Evolutionary conservation across 2,797 vertebrate species (phyloP), one percentile per base, ranked within the genome.

Genomic region (Microcaecilia unicolor): DNA sequence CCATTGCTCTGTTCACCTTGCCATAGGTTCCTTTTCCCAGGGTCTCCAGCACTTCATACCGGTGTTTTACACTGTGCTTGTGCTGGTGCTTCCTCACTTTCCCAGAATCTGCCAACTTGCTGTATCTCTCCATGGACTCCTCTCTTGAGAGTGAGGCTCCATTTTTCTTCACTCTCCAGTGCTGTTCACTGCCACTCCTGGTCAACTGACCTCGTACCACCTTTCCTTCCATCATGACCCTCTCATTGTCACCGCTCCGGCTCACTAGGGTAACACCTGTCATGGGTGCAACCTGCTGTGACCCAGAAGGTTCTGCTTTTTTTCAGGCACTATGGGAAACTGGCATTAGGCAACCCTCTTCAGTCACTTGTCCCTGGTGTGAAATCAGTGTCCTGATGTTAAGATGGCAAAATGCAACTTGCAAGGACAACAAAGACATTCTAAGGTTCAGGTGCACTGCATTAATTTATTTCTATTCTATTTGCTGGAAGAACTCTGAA

Each of bases 11-110:
- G 72, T 83, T 86, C 44, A 88, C 85, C 55, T 85, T 88, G 1
- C 85, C 85, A 34, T 86, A 86, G 2, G 85, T 72, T 22, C 85
- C 85, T 53, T 64, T 83, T 5, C 85, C 84, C 39, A 87, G 63
- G 5, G 83, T 87, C 72, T 86, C 81, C 75, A 86, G 70, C 50
- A 87, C 64, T 42, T 83, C 77, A 12, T 80, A 88, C 14, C 80
- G 76, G 64, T 83, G 81, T 10, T 78, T 85, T 28, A 87, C 41
- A 49, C 80, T 86, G 69, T 86, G 84, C 33, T 85, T 86, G 61
- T 88, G 85, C 35, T 78, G 81, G 37, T 87, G 85, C 41, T 76
- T 85, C 66, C 76, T 85, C 45, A 87, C 82, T 3, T 67, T 70
- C 25, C 35, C 27, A 3, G 25, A 8, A 7, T 25, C 25, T 19